Evolutionary conservation across 2,113 vertebrate species (phyloP), one percentile per base, ranked within the genome.

Genomic region (Thermophis baileyi): DNA sequence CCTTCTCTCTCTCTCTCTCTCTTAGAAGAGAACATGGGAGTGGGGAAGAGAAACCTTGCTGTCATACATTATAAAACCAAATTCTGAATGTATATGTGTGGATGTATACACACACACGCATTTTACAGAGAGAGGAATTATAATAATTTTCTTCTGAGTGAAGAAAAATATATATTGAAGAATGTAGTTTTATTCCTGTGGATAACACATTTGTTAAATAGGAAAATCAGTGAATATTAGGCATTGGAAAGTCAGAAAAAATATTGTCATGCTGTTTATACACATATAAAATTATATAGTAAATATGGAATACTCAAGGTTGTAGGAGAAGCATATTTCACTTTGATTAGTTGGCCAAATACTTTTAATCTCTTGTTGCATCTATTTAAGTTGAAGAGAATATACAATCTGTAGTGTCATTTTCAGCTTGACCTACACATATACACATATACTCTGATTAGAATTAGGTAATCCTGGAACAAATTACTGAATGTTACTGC

Each of bases 361-460:
- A 30, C 27, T 87, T 24, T 94, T 96, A 93, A 55, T 96, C 40
- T 90, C 91, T 63, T 93, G 93, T 57, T 87, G 44, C 30, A 94
- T 94, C 50, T 92, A 50, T n/a, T 94, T 88, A 88, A 54, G 11
- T 91, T 89, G 87, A 94, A 91, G 30, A 91, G 92, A 93, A 92
- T 91, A 90, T 12, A 86, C 7, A 85, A 91, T 91, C 46, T 47
- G 40, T 85, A 95, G 90, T 22, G 93, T 4, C 94, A 87, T 93
- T 95, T 95, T 92, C 94, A 94, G 89, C 93, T 96, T 96, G 93
- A 96, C 95, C 92, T 95, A 97, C 94, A n/a, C 92, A 94, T 93
- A 96, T 92, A 93, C 95, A 95, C 94, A 49, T 97, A 97, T 96
- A 95, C 88, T 97, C 95, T 96, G 96, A 96, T 96, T 95, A 96